A percentile compares a stretch with the other conserved stretches of the same genome.
Evolutionary conservation across 2,113 vertebrate genomes (phyloP).

Genomic region (Pristiophorus japonicus): DNA sequence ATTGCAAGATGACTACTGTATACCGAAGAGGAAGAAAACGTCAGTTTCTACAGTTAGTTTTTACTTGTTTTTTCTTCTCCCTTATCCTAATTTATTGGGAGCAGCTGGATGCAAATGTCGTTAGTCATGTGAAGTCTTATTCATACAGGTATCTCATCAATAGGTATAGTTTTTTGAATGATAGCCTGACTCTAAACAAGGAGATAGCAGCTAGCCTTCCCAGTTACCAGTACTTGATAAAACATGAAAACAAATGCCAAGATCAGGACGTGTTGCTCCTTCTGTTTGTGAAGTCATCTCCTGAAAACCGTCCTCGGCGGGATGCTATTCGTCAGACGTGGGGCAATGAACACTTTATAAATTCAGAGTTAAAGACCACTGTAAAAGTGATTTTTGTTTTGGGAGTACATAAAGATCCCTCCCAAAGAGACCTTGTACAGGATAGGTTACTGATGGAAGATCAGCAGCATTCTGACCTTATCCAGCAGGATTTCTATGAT

Average conservation of each 20-base stretch:
- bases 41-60: slow-evolving; percentile 67
- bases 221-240: slow-evolving; percentile 71
- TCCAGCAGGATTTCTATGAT: slow-evolving; percentile 85
- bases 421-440: slow-evolving; percentile 49
- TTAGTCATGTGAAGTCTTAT: slow-evolving; percentile 78
- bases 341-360: slow-evolving; percentile 72
- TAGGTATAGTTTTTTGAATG: slow-evolving; percentile 75
- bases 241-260: slow-evolving; percentile 69
- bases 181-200: slow-evolving; percentile 60
- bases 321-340: slow-evolving; percentile 76
- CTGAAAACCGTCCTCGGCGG: slow-evolving; percentile 66
- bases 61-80: slow-evolving; percentile 67
- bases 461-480: slow-evolving; percentile 60
- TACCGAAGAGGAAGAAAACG: slow-evolving; percentile 70
- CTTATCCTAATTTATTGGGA: slow-evolving; percentile 71
- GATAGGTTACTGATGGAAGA: slow-evolving; percentile 64
- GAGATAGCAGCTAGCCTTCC: slow-evolving; percentile 48
- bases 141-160: slow-evolving; percentile 84
- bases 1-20: slow-evolving; percentile 71
- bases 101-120: slow-evolving; percentile 63
- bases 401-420: slow-evolving; percentile 51
- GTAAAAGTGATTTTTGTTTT: slow-evolving; percentile 78
- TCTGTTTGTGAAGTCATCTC: slow-evolving; percentile 80
- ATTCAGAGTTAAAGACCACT: slow-evolving; percentile 57
- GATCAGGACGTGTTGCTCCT: slow-evolving; percentile 70